Percentiles rank a stretch among this genome's conserved stretches.
Conservation (phyloP, 2,113 vertebrate genomes). For the Plecturocebus donacophilus region DNA sequence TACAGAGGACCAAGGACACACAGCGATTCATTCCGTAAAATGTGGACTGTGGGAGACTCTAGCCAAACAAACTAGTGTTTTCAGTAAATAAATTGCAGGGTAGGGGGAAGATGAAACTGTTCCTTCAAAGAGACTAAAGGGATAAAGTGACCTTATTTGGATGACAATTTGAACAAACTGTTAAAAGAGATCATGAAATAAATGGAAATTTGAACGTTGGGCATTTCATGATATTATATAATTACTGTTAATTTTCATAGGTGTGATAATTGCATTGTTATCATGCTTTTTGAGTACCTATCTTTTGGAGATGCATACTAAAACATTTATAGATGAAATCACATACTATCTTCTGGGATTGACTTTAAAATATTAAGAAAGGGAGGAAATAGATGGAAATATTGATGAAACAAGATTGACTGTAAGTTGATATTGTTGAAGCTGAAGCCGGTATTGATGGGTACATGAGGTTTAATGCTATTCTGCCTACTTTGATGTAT, state of each 20-base stretch:
- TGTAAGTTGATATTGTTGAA: not conserved
- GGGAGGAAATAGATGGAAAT: not conserved
- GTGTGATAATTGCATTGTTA: not conserved
- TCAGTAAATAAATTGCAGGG: not conserved
- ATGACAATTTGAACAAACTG: not conserved
- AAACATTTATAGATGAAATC: not conserved
- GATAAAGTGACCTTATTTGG: not conserved
- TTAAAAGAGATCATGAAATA: constrained; percentile 4
- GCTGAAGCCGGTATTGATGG: not conserved
- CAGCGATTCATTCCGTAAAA: not conserved
- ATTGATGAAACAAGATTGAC: not conserved
- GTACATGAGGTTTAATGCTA: not conserved
- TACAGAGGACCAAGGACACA: not conserved
- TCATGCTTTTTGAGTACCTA: not conserved
- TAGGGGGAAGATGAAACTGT: not conserved
- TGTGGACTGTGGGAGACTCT: not conserved
- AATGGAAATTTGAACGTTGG: not conserved
- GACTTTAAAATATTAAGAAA: not conserved
- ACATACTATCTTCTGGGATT: not conserved
- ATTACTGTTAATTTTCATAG: constrained; percentile 20
- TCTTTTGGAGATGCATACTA: not conserved
- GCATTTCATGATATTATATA: not conserved
- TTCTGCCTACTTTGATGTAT: not conserved
- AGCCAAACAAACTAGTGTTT: not conserved
- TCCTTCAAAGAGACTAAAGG: not conserved